Evolutionary conservation across 2,113 vertebrate genomes (phyloP).

Genomic region (Chamaea fasciata): DNA sequence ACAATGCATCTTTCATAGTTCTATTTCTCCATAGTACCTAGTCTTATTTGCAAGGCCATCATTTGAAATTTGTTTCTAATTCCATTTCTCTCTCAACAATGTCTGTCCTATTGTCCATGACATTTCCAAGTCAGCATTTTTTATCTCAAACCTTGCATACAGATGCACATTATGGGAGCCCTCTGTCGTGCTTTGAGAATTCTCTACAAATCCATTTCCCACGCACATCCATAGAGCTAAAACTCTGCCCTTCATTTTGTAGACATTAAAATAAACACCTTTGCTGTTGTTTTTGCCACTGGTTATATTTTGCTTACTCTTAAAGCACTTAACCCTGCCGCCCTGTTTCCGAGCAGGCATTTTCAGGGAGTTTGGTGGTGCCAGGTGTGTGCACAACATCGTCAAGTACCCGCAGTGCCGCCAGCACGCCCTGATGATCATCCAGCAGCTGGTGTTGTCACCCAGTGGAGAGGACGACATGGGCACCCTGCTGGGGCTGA

Average conservation of each 20-base stretch:
- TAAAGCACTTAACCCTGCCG: accelerated
- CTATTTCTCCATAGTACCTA: neutral
- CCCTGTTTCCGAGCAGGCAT: constrained; percentile 70
- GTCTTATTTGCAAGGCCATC: neutral
- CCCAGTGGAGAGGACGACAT: constrained; percentile 96
- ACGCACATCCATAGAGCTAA: neutral
- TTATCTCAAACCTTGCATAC: neutral
- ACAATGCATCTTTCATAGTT: neutral
- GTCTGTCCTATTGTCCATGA: neutral
- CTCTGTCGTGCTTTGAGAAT: neutral
- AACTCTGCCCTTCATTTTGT: neutral
- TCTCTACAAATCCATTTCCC: neutral
- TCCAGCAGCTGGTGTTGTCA: constrained; percentile 94
- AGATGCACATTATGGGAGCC: neutral
- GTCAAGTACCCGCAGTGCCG: constrained; percentile 94
- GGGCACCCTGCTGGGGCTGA: constrained; percentile 95
- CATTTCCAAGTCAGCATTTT: neutral
- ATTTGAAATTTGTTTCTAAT: neutral
- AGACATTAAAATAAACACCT: neutral
- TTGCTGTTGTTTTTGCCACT: neutral
- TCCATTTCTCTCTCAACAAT: neutral
- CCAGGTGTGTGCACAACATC: constrained; percentile 95
- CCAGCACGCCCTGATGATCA: constrained; percentile 93
- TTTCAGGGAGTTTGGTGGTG: constrained; percentile 96
- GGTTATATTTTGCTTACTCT: neutral